Evolutionary conservation across 2,113 vertebrate genomes (phyloP), one percentile per base, ranked within the genome.

Genomic region (Heterochromis multidens): DNA sequence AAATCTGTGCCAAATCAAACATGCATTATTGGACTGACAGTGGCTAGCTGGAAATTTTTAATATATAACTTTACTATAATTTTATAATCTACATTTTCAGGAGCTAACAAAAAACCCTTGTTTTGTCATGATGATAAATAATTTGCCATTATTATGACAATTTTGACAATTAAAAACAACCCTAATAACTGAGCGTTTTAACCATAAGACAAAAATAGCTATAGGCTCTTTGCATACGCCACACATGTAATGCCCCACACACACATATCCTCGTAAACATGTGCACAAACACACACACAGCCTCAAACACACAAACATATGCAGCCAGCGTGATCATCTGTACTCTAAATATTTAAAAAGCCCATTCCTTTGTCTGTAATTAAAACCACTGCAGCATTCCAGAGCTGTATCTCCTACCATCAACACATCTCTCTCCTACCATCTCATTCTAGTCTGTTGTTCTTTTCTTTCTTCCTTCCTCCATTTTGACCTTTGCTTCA

Each of bases 291-390:
- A 88, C 54, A 83, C 87, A 89, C 89, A 86, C 59, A 83, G 67
- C 54, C 81, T 77, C 77, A 59, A 56, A 77, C 89, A 90, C 84
- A 81, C 89, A 87, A 63, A 88, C 84, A 87, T 87, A 77, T 87
- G 56, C 81, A 79, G 74, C 88, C 77, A 87, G 77, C 80, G 77
- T 83, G 91, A 87, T 89, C 87, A 91, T 93, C 86, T 92, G 80
- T 81, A 87, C 87, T 94, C 80, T 95, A 96, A 96, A 96, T 95
- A 95, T 96, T 96, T 95, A 94, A 96, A 94, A 91, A 94, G 93
- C 86, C 86, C 86, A 88, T 92, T 91, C 81, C 85, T 89, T 85
- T 87, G 84, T 87, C 90, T 95, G 95, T 93, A 94, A 95, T 95
- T 95, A 96, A 95, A 95, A 94, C 92, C 86, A 89, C 87, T 83